A percentile compares a stretch with the other conserved stretches of the same genome.
These are phyloP conservation scores for Linepithema humile DNA, from an alignment of 1,140 invertebrate species.

Conservation along the genomic window DNA sequence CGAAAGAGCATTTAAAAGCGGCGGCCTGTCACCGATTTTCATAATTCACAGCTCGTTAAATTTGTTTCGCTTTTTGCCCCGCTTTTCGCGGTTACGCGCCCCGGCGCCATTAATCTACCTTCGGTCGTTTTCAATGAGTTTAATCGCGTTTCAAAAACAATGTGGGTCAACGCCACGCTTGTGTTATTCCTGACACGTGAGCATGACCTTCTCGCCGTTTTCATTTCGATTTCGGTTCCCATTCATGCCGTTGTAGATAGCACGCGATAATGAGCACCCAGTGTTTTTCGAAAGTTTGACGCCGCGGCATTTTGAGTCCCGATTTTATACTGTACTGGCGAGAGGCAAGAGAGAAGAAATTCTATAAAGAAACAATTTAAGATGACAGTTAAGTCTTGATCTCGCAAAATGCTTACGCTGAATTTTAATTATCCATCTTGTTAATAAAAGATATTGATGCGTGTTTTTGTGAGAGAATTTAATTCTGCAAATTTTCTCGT, in stretches of 20 bases:
- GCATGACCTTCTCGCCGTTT: constrained; percentile 72
- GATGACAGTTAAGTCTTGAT: neutral
- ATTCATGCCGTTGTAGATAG: constrained; percentile 68
- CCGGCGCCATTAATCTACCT: constrained; percentile 77
- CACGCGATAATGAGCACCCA: constrained; percentile 64
- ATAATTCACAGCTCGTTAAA: constrained; percentile 83
- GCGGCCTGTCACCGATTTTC: constrained; percentile 80
- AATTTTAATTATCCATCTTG: neutral
- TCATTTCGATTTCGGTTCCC: constrained; percentile 75
- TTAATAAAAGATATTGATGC: neutral
- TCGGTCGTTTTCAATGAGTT: constrained; percentile 80
- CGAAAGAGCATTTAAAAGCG: constrained; percentile 70
- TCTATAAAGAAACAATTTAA: neutral
- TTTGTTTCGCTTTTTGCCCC: constrained; percentile 78
- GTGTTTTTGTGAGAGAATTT: neutral
- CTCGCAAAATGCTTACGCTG: neutral
- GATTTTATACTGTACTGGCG: neutral
- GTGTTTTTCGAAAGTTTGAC: constrained; percentile 5
- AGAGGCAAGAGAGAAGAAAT: neutral
- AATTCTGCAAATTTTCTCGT: neutral
- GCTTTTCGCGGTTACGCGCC: constrained; percentile 70
- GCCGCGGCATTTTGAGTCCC: neutral
- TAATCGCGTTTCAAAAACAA: constrained; percentile 80
- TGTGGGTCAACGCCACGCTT: constrained; percentile 75
- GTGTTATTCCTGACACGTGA: constrained; percentile 71